Evolutionary conservation across 2,797 vertebrate genomes (phyloP), one percentile per base, ranked within the genome.

Genomic region (Rhinatrema bivittatum): DNA sequence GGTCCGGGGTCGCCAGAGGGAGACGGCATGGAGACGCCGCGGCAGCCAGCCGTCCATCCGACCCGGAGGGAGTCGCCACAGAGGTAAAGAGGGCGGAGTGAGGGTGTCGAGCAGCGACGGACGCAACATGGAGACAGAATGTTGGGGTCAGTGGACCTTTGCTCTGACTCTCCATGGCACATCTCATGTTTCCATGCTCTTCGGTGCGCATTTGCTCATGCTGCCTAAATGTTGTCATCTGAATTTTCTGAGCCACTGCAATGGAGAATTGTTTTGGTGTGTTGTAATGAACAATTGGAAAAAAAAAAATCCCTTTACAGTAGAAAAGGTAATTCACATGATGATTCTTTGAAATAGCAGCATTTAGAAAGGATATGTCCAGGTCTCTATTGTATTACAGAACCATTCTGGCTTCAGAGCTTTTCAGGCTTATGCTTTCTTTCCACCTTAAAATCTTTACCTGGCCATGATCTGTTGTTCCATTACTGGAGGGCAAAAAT

Each of bases 381-480:
- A 36, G 49, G 26, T 30, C 37, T 34, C 21, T 3, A 48, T 38
- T 54, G 42, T 36, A 55, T 41, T 18, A 56, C 46, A 16, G 35
- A 35, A 26, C 14, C 29, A 56, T 37, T 30, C 36, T 53, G 44
- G 51, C 58, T 62, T 47, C 18, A 44, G 46, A 33, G 26, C 52
- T 66, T 54, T 62, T 67, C 33, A 56, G 32, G 59, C 60, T 62
- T 42, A 26, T 69, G 76, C 78, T 86, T 85, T 85, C 86, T 87
- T 96, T 91, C 91, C 89, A 92, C 91, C 91, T 94, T 91, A 90
- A 36, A 90, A 93, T 93, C 87, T 91, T 93, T 96, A 98, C 93
- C 91, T 96, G 94, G 88, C 89, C 84, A 29, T 78, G 91, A 93
- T 96, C 91, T 91, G 91, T 89, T 90, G 88, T 90, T 94, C 90